Conservation (phyloP, 92 coral and sea anemone species). For the Porites lobata region DNA sequence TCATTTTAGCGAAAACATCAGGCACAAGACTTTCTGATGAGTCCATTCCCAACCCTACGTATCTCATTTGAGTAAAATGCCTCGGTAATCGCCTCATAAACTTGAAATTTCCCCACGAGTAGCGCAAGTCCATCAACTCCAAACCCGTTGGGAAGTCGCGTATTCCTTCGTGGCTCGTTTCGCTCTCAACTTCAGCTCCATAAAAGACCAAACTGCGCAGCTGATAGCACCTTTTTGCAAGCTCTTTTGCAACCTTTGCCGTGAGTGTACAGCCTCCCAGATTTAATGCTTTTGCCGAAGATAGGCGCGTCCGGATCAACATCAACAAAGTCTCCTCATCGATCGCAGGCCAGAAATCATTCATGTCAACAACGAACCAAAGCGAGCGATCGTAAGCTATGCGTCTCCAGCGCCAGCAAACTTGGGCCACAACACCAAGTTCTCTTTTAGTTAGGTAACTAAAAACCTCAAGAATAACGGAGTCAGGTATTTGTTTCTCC, state of each 20-base stretch:
- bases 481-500: conserved; percentile 95
- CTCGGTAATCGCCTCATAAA: conserved; percentile 97
- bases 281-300: conserved; percentile 89
- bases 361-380: conserved; percentile 92
- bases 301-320: conserved; percentile 97
- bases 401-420: conserved; percentile 93
- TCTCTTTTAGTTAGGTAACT: conserved; percentile 82
- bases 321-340: conserved; percentile 93
- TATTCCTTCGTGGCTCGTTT: conserved; percentile 85
- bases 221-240: conserved; percentile 83
- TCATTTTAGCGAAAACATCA: conserved; percentile 95
- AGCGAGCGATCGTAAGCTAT: conserved; percentile 98
- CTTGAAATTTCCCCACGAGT: conserved; percentile 96
- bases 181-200: conserved; percentile 85
- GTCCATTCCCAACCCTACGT: conserved; percentile 94
- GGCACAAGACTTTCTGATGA: conserved; percentile 93
- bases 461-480: conserved; percentile 91
- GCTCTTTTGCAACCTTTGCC: conserved; percentile 94
- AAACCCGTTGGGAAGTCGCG: conserved; percentile 96
- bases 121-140: conserved; percentile 96
- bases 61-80: conserved; percentile 97
- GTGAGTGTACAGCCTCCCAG: conserved; percentile 95
- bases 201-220: conserved; percentile 91
- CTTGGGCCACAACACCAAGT: conserved; percentile 87
- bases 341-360: conserved; percentile 84